Conservation (phyloP, 2,888 invertebrate species). For the Sarcophaga subvicina region DNA sequence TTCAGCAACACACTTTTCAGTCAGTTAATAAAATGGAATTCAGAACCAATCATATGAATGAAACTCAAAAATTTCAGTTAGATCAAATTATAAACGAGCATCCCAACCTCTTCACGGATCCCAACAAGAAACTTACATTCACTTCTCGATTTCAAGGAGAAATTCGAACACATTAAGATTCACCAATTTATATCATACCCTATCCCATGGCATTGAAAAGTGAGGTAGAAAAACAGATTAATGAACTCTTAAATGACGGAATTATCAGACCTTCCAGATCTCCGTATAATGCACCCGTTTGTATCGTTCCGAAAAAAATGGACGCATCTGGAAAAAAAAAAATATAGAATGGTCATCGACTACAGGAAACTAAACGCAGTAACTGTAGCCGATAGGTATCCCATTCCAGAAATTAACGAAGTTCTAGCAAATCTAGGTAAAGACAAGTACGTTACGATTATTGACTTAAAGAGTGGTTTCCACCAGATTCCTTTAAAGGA, state of each 20-base stretch:
- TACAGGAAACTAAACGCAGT: constrained; percentile 35
- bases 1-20: constrained; percentile 8
- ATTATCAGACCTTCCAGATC: constrained; percentile 34
- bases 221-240: constrained; percentile 33
- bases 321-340: constrained; percentile 18
- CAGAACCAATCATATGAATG: constrained; percentile 36
- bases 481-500: constrained; percentile 40
- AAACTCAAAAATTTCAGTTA: constrained; percentile 32
- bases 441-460: constrained; percentile 20
- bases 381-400: constrained; percentile 25
- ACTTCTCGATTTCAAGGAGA: constrained; percentile 24
- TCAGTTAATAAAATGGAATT: constrained; percentile 13
- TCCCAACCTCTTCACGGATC: constrained; percentile 26
- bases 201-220: constrained; percentile 21
- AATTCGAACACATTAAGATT: constrained; percentile 6
- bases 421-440: constrained; percentile 40
- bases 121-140: constrained; percentile 30
- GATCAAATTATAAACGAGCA: constrained; percentile 28
- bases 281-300: constrained; percentile 18
- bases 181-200: constrained; percentile 24
- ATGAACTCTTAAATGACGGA: constrained; percentile 9
- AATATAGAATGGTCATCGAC: constrained; percentile 52
- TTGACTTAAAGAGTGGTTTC: constrained; percentile 25
- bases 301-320: constrained; percentile 39
- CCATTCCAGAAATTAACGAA: constrained; percentile 38